Base-by-base conservation (phyloP, 2,888 invertebrate genomes). In the Mylabris sibirica region DNA sequence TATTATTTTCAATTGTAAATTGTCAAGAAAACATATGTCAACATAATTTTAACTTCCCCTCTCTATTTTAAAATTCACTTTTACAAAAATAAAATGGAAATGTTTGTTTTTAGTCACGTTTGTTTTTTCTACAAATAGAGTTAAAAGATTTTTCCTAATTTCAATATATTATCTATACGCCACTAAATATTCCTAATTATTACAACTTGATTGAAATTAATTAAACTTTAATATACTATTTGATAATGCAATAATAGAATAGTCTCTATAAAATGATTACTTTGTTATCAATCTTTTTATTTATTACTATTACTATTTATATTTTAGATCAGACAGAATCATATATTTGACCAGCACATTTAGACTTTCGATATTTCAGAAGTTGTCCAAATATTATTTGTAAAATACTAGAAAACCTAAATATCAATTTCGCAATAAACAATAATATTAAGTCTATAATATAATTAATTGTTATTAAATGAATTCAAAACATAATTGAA, bases 41-140 rank as follows among this genome's bases (percentile, higher is more conserved):
- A 57, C 3, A 57, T 57, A 26, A 57, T 26, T 57, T 57, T 26
- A 57, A 57, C 26, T 26, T 57, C 57, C 57, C 57, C 26, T 20
- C 9, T 53, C 22, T 57, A 57, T 57, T 57, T 57, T 57, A 57
- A 57, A 57, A 57, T 57, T 57, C 57, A 57, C 57, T 26, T 57
- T 57, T 57, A 57, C 57, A 57, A 24, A 57, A 57, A 57, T 57
- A 57, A 57, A 57, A 57, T 26, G 1, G 57, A 26, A 57, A 57
- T 57, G 57, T 57, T 26, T 57, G 57, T 5, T 24, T 24, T 57
- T 26, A 57, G 57, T 57, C 57, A 57, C 57, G 57, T 57, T 24
- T 65, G 20, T 59, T 59, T 24, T 57, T 57, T 26, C 26, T 57
- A 24, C 57, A 26, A 26, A 57, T 26, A 57, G 57, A 57, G 9